Conservation (phyloP, 2,797 vertebrate species). For the Parotocinclus haroldoi region DNA sequence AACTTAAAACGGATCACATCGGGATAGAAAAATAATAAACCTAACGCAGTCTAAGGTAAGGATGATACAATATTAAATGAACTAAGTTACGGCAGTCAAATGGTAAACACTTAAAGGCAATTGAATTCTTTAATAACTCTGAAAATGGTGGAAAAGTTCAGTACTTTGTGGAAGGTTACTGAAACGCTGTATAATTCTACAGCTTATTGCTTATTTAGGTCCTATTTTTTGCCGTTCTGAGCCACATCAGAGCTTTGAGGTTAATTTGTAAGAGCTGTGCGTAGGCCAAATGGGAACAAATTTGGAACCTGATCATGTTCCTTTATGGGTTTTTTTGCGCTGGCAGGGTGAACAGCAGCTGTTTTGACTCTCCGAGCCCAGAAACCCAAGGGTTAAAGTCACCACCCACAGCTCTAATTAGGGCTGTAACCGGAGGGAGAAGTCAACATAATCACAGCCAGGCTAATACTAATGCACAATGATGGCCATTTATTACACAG, state of each 20-base stretch:
- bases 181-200: no score
- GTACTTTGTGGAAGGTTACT: no score
- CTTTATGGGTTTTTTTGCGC: neutral
- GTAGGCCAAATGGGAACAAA: conserved; percentile 5
- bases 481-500: conserved; percentile 55
- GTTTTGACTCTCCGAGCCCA: neutral
- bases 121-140: no score
- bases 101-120: no score
- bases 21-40: no score
- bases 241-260: conserved; percentile 24
- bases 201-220: no score
- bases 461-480: conserved; percentile 51
- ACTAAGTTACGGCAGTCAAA: no score
- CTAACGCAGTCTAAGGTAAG: no score
- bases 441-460: conserved; percentile 57
- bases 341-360: conserved; percentile 15
- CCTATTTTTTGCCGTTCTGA: no score
- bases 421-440: conserved; percentile 43
- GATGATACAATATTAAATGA: no score
- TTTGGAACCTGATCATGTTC: conserved; percentile 23
- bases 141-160: no score
- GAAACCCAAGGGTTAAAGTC: conserved; percentile 39
- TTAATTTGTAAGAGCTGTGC: conserved; percentile 2
- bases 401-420: conserved; percentile 62
- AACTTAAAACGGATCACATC: no score